Conservation (phyloP, 2,797 vertebrate species). For the Masticophis lateralis region DNA sequence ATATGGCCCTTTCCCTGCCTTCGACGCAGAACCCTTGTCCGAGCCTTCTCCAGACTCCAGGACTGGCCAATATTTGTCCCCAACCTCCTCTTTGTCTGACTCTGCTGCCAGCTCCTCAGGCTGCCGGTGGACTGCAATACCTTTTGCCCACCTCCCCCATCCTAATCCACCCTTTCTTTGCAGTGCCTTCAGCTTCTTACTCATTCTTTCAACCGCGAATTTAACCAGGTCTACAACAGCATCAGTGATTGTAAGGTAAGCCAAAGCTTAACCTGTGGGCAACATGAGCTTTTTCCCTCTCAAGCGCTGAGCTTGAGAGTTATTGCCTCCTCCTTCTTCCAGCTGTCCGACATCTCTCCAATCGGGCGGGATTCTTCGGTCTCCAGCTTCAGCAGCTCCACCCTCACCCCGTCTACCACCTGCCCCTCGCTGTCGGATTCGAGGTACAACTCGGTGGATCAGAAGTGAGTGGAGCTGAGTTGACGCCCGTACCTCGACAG, state of each 20-base stretch:
- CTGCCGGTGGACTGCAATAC: too few relatives aligned
- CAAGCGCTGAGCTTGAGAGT: neutral
- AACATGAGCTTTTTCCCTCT: neutral
- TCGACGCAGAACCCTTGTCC: too few relatives aligned
- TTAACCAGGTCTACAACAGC: slow-evolving; percentile 91
- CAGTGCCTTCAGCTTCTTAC: slow-evolving; percentile 96
- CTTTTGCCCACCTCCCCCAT: neutral
- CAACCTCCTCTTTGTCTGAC: too few relatives aligned
- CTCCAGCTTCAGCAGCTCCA: slow-evolving; percentile 95
- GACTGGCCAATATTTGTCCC: too few relatives aligned
- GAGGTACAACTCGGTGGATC: slow-evolving; percentile 86
- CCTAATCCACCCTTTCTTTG: slow-evolving; percentile 14
- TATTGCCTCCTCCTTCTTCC: neutral
- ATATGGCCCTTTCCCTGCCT: too few relatives aligned
- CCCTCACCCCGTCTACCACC: slow-evolving; percentile 96
- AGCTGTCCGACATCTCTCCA: slow-evolving; percentile 92
- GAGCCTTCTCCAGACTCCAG: too few relatives aligned
- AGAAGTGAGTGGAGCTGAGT: slow-evolving; percentile 80
- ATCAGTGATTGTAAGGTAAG: slow-evolving; percentile 96
- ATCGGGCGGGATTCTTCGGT: slow-evolving; percentile 89
- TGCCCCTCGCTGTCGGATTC: slow-evolving; percentile 94
- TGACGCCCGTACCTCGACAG: neutral
- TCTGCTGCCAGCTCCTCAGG: too few relatives aligned
- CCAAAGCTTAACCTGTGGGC: neutral
- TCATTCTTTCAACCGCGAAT: slow-evolving; percentile 94